A percentile compares a stretch with the other conserved stretches of the same genome.
Evolutionary conservation across 2,888 invertebrate genomes (phyloP).

Genomic region (Synergus umbraculus): DNA sequence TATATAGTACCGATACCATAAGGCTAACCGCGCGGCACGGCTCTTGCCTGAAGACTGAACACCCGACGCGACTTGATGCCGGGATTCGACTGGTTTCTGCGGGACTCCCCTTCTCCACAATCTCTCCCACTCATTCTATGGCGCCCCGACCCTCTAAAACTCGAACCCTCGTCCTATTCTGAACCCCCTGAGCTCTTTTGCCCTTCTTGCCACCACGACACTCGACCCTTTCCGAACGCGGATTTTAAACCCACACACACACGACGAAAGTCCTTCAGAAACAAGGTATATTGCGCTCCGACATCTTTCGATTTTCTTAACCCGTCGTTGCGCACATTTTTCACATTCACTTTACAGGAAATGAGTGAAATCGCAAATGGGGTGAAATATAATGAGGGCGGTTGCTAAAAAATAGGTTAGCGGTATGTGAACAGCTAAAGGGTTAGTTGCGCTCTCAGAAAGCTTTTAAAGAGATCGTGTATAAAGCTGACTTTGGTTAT

Average conservation of each 20-base stretch:
- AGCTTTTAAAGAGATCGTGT: background rate
- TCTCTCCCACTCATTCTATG: slow-evolving; percentile 48
- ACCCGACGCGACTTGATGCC: slow-evolving; percentile 73
- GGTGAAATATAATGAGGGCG: background rate
- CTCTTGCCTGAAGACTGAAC: slow-evolving; percentile 73
- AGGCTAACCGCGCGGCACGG: slow-evolving; percentile 69
- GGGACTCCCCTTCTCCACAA: slow-evolving; percentile 60
- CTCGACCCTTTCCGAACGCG: slow-evolving; percentile 55
- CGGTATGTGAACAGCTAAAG: background rate
- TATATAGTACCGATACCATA: slow-evolving; percentile 44
- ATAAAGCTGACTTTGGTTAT: background rate
- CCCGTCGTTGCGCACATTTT: background rate
- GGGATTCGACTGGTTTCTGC: slow-evolving; percentile 72
- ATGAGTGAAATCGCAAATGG: background rate
- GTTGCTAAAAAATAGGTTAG: background rate
- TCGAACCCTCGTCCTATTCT: slow-evolving; percentile 60
- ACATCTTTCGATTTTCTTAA: slow-evolving; percentile 28
- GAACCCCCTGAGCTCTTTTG: slow-evolving; percentile 59
- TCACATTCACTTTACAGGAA: background rate
- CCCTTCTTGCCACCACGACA: slow-evolving; percentile 54
- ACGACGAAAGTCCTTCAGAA: background rate
- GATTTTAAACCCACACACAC: slow-evolving; percentile 31
- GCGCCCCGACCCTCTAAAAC: slow-evolving; percentile 52
- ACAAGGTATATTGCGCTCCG: background rate
- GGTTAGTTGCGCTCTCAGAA: background rate